These are phyloP conservation scores for Tiliacea citrago DNA, from an alignment of 2,888 invertebrate genomes.

Conservation along the genomic window DNA sequence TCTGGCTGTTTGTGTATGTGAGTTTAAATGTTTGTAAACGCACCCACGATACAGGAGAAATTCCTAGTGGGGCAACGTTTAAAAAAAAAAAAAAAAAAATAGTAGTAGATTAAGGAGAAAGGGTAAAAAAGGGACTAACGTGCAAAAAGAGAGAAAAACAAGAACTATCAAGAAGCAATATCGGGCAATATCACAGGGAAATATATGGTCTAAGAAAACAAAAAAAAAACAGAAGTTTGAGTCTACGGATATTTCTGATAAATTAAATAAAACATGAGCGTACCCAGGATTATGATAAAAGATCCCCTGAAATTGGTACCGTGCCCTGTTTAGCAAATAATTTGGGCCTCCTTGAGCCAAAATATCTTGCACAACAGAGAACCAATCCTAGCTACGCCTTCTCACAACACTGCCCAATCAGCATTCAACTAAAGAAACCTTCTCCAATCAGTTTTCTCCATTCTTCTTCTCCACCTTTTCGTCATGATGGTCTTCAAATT, in stretches of 20 bases:
- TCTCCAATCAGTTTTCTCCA: conserved; percentile 57
- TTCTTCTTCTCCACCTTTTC: conserved; percentile 66
- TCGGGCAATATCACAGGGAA: neutral
- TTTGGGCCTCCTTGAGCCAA: neutral
- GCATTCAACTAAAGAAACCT: conserved; percentile 24
- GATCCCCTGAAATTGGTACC: neutral
- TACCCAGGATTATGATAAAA: neutral
- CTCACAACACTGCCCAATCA: conserved; percentile 47
- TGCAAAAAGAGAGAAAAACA: neutral
- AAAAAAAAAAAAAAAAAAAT: too few relatives aligned
- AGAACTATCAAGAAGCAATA: neutral
- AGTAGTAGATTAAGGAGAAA: too few relatives aligned
- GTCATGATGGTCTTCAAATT: conserved; percentile 90
- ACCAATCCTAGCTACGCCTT: neutral
- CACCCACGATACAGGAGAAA: too few relatives aligned
- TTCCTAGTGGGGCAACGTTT: too few relatives aligned
- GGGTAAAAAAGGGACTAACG: neutral
- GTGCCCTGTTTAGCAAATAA: neutral
- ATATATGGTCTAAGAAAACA: too few relatives aligned
- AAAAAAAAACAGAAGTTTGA: neutral
- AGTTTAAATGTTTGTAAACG: too few relatives aligned
- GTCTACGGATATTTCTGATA: conserved; percentile 5
- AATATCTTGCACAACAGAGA: neutral
- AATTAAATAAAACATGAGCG: neutral
- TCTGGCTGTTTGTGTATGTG: too few relatives aligned